phyloP scores from a whole-genome alignment of 2,113 vertebrate species.

The Oryzias javanicus region DNA sequence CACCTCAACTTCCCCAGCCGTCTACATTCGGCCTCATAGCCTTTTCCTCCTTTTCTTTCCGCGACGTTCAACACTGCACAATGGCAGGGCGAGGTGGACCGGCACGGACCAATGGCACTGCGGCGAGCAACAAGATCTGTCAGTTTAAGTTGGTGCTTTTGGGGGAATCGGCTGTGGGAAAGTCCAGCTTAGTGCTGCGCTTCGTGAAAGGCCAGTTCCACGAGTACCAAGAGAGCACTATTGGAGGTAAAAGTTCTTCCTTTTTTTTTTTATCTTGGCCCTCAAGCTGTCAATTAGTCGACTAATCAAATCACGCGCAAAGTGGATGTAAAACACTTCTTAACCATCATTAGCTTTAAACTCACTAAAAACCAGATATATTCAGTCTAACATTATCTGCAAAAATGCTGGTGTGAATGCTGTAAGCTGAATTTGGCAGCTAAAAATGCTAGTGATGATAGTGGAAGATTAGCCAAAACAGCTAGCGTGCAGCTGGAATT shows the following conservation, averaged over 20 bases:
- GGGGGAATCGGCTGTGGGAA: conserved; percentile 95
- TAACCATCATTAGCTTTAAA: no score
- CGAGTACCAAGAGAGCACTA: conserved; percentile 99
- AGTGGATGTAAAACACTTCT: no score
- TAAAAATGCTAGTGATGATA: no score
- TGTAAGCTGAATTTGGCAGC: no score
- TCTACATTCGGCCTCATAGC: conserved; percentile 15
- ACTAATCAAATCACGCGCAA: no score
- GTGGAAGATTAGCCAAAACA: no score
- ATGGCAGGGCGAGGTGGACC: conserved; percentile 95
- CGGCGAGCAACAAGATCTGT: conserved; percentile 95
- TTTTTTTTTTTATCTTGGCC: not conserved
- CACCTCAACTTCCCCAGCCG: conserved; percentile 19
- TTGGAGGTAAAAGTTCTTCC: conserved; percentile 84
- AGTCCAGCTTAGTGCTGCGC: conserved; percentile 97
- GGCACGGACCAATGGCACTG: conserved; percentile 91
- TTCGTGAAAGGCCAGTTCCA: conserved; percentile 99
- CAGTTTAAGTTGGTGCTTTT: conserved; percentile 96
- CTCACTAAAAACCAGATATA: no score
- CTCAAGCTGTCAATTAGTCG: no score
- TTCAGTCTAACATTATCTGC: no score
- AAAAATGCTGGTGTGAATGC: no score
- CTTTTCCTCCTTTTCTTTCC: conserved; percentile 18
- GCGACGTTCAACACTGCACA: conserved; percentile 30
- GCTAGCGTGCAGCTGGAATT: no score